Evolutionary conservation across 2,113 vertebrate species (phyloP).

Genomic region (Emydocephalus ijimae): DNA sequence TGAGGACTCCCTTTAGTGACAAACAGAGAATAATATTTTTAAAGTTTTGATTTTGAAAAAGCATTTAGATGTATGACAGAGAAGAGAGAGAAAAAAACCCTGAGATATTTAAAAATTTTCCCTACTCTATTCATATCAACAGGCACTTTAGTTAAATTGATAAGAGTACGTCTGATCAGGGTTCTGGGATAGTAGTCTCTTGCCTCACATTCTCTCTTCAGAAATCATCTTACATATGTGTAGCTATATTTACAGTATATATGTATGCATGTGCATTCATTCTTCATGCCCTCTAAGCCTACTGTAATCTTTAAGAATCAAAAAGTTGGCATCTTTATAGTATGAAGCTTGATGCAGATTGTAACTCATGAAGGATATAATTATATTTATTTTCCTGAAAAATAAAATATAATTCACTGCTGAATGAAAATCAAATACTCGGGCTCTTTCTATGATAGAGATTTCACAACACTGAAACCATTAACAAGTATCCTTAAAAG

Average conservation of each 20-base stretch:
- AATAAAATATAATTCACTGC: not conserved
- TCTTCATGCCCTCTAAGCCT: not conserved
- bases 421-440: not conserved
- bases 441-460: not conserved
- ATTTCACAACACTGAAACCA: not conserved
- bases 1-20: not conserved
- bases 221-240: not conserved
- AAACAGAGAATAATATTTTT: not conserved
- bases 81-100: not conserved
- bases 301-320: not conserved
- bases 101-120: not conserved
- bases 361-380: not conserved
- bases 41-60: not conserved
- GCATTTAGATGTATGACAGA: not conserved
- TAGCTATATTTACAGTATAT: not conserved
- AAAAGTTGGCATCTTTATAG: not conserved
- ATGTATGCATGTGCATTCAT: not conserved
- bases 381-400: not conserved
- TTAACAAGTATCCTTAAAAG: not conserved
- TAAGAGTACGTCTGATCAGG: not conserved
- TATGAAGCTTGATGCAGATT: not conserved
- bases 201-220: not conserved
- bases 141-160: not conserved
- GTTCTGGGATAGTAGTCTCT: not conserved
- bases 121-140: not conserved